phyloP scores from a whole-genome alignment of 2,888 invertebrate genomes.

The Parochlus steinenii region DNA sequence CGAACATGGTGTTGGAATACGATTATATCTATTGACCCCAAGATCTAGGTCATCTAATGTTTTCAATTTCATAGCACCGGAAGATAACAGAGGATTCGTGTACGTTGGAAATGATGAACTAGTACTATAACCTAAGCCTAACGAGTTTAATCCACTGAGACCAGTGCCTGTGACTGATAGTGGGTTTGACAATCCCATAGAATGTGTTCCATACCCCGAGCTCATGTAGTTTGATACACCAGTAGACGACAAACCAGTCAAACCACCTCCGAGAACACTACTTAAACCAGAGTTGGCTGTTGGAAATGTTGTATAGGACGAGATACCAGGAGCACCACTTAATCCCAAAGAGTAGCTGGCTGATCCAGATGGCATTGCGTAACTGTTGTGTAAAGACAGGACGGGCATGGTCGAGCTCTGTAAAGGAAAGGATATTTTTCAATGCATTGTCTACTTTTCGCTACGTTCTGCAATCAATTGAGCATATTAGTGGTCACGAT shows the following conservation, averaged over 20 bases:
- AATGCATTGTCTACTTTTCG: too few species aligned
- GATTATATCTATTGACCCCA: conserved; percentile 41
- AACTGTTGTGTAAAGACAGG: conserved; percentile 34
- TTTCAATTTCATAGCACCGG: conserved; percentile 47
- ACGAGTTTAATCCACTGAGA: conserved; percentile 17
- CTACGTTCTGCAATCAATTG: too few species aligned
- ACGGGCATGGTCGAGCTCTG: conserved; percentile 48
- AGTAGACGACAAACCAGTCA: conserved; percentile 14
- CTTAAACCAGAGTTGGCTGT: conserved; percentile 17
- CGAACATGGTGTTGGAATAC: conserved; percentile 45
- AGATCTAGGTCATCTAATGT: conserved; percentile 56
- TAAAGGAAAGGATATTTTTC: too few species aligned
- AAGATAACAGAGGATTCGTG: conserved; percentile 46
- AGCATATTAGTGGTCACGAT: too few species aligned
- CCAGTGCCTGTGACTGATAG: conserved; percentile 18
- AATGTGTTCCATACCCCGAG: conserved; percentile 8
- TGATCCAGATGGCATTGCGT: conserved; percentile 29
- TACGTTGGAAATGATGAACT: conserved; percentile 40
- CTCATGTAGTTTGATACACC: conserved; percentile 12
- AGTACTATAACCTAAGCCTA: conserved; percentile 18
- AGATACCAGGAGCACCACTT: conserved; percentile 24
- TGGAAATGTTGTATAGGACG: conserved; percentile 25
- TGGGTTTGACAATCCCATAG: conserved; percentile 14
- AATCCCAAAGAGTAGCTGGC: conserved; percentile 29
- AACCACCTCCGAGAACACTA: conserved; percentile 20